Evolutionary conservation across 2,797 vertebrate genomes (phyloP).

Genomic region (Arctocebus calabarensis): DNA sequence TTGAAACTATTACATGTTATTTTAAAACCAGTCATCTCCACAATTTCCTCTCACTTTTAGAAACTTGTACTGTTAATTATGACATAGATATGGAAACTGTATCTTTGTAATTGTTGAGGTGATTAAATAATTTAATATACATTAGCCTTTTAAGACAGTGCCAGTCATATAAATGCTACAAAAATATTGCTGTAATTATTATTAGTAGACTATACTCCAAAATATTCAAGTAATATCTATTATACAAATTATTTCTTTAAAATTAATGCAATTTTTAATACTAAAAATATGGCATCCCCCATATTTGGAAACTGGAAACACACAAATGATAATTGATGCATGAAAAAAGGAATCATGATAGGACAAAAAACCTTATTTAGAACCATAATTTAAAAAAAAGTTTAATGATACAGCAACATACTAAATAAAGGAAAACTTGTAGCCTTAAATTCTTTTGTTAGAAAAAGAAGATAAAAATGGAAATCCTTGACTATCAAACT

Average conservation of each 20-base stretch:
- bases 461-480: background rate
- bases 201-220: background rate
- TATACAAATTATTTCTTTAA: background rate
- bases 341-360: background rate
- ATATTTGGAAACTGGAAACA: background rate
- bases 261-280: background rate
- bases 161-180: background rate
- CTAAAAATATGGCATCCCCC: background rate
- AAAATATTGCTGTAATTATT: background rate
- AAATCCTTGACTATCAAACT: background rate
- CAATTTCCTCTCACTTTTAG: background rate
- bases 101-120: background rate
- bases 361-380: background rate
- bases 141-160: background rate
- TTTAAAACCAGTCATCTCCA: conserved; percentile 27
- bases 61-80: background rate
- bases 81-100: background rate
- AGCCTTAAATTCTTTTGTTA: background rate
- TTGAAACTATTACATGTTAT: background rate
- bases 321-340: background rate
- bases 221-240: background rate
- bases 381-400: background rate
- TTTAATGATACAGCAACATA: background rate
- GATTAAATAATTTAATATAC: background rate
- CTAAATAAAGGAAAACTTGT: background rate